A percentile compares a stretch with the other conserved stretches of the same genome.
Evolutionary conservation across 2,797 vertebrate genomes (phyloP).

Genomic region (Arnoldichthys spilopterus): DNA sequence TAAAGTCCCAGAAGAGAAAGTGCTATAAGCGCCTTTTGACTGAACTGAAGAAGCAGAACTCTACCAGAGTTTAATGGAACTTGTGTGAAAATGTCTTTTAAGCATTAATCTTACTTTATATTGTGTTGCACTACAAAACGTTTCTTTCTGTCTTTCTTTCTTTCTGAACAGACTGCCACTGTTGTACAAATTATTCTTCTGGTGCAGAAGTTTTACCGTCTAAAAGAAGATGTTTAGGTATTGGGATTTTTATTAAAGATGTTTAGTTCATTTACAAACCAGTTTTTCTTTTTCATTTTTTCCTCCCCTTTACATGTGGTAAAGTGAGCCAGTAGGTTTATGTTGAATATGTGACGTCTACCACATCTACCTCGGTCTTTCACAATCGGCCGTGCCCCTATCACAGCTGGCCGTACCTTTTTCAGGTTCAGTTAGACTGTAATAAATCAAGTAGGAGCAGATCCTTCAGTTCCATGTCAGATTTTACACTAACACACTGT

Average conservation of each 20-base stretch:
- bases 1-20: not conserved
- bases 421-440: too few relatives aligned
- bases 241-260: slow-evolving; percentile 39
- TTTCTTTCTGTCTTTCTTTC: slow-evolving; percentile 19
- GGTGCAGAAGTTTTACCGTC: slow-evolving; percentile 48
- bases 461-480: too few relatives aligned
- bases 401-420: too few relatives aligned
- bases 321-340: not conserved
- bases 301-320: too few relatives aligned
- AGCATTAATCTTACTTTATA: slow-evolving; percentile 47
- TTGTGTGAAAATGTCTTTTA: slow-evolving; percentile 21
- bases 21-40: not conserved
- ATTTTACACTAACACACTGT: too few relatives aligned
- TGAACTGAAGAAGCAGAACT: not conserved
- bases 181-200: slow-evolving; percentile 34
- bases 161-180: slow-evolving; percentile 25
- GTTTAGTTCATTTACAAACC: slow-evolving; percentile 30
- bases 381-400: too few relatives aligned
- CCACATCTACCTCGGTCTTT: not conserved
- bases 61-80: slow-evolving; percentile 1
- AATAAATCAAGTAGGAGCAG: too few relatives aligned
- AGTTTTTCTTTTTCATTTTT: too few relatives aligned
- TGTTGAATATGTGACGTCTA: not conserved
- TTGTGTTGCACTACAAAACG: slow-evolving; percentile 53
- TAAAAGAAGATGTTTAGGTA: not conserved